Evolutionary conservation across 2,113 vertebrate species (phyloP), one percentile per base, ranked within the genome.

Genomic region (Mesembrinibis cayennensis): DNA sequence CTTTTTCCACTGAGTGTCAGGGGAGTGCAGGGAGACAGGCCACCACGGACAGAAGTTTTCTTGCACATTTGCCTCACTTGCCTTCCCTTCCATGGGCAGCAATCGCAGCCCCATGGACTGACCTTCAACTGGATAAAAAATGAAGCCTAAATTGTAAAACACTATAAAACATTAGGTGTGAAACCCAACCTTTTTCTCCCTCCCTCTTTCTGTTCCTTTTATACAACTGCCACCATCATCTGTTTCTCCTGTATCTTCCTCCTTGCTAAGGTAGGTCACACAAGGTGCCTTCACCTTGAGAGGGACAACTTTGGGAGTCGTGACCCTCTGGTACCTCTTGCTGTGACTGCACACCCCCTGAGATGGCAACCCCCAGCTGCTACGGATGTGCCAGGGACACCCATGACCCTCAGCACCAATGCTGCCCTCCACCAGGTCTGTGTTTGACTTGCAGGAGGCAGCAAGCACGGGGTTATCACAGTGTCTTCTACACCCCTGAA

Each of bases 401-500:
- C 34, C 3, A 1, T 7, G 38, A n/a, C n/a, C 29, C 50, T 78
- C 45, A 44, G 30, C 53, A 83, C 17, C 78, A 87, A 56, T 77
- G 73, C 8, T 25, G 40, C 26, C 26, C 32, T 77, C 40, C 4
- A 3, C 10, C 34, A 40, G 13, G 11, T 34, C 50, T 23, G 26
- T 22, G 22, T 50, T 73, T 72, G 53, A 34, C 22, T 55, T 61
- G 38, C 76, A 71, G n/a, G 44, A 73, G 36, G 34, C 21, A 71
- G 29, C 30, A 83, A 76, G 52, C 0, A 1, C 40, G 10, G 3
- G 7, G 7, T 25, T 27, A 50, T 8, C 8, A 3, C 14, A 1
- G 44, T 65, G 25, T 50, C 55, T 80, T 45, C 69, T 67, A 13
- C 18, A 76, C 4, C 36, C 25, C 25, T 52, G 45, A 67, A 82